These are phyloP conservation scores for Brachyptera risi DNA, from an alignment of 2,888 invertebrate genomes.

Conservation along the genomic window DNA sequence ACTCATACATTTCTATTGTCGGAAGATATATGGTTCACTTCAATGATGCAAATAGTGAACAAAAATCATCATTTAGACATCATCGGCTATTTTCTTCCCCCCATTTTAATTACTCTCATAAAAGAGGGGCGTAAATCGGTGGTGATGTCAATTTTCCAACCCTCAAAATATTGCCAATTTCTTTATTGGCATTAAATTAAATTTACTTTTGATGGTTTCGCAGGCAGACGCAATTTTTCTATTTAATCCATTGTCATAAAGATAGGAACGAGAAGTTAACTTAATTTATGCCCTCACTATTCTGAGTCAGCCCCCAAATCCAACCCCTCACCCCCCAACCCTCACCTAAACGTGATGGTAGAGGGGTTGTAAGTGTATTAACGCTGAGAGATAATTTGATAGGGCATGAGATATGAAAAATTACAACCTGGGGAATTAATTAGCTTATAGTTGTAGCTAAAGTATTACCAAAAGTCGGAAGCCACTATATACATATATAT, in stretches of 20 bases:
- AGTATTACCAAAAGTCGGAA: no score
- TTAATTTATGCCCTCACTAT: slow-evolving; percentile 4
- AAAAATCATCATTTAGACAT: no score
- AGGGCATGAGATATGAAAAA: slow-evolving; percentile 17
- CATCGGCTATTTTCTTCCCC: no score
- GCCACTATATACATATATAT: no score
- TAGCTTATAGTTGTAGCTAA: slow-evolving; percentile 16
- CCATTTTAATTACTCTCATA: no score
- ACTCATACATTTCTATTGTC: no score
- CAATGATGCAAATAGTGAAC: no score
- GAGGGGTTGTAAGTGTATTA: slow-evolving; percentile 8
- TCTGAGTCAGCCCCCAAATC: slow-evolving; percentile 5
- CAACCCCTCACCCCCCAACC: slow-evolving; percentile 1
- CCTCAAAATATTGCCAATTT: slow-evolving; percentile 3
- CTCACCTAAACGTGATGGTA: neutral
- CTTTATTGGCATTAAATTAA: slow-evolving; percentile 14
- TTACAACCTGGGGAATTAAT: slow-evolving; percentile 13
- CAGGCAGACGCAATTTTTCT: slow-evolving; percentile 2
- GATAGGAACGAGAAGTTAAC: slow-evolving; percentile 20
- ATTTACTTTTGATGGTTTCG: slow-evolving; percentile 12
- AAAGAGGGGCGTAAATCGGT: neutral
- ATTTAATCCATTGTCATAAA: slow-evolving; percentile 22
- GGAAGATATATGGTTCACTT: no score
- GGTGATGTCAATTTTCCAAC: no score
- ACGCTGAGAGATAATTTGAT: slow-evolving; percentile 15